These are phyloP conservation scores for Ametastegia equiseti DNA, from an alignment of 2,888 invertebrate species.

Conservation along the genomic window DNA sequence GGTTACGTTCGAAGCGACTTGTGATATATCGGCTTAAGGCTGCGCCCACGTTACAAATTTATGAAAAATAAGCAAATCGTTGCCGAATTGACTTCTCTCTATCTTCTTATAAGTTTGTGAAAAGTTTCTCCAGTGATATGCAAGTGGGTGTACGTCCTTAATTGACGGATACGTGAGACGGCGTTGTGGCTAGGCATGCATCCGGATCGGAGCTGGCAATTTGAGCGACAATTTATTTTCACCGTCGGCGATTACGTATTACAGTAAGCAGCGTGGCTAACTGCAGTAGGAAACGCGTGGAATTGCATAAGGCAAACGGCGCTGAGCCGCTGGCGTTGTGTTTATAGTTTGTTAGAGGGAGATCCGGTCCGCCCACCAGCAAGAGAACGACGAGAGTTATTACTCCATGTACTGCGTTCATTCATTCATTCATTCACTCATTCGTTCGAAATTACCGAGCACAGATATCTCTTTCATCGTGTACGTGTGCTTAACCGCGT, in stretches of 20 bases:
- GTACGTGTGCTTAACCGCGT: neutral
- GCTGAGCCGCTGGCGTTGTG: slow-evolving; percentile 1
- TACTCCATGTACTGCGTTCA: neutral
- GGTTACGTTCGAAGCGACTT: too few relatives aligned
- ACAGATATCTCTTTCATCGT: neutral
- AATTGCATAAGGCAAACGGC: slow-evolving; percentile 28
- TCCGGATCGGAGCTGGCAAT: neutral
- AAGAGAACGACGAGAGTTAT: neutral
- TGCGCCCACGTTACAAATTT: too few relatives aligned
- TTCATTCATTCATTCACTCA: slow-evolving; percentile 2
- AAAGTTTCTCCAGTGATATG: neutral
- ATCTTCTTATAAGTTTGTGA: neutral
- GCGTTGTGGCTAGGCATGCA: neutral
- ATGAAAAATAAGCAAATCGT: too few relatives aligned
- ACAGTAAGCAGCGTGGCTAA: neutral
- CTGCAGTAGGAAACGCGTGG: slow-evolving; percentile 27
- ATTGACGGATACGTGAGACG: neutral
- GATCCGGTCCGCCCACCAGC: slow-evolving; percentile 35
- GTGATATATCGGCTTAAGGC: too few relatives aligned
- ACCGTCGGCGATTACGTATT: neutral
- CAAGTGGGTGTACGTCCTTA: neutral
- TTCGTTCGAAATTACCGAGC: neutral
- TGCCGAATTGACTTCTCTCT: neutral
- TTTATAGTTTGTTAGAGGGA: slow-evolving; percentile 21
- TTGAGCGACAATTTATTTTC: slow-evolving; percentile 16